These are phyloP conservation scores for Rhamnusium bicolor DNA, from an alignment of 2,888 invertebrate genomes.

Conservation along the genomic window DNA sequence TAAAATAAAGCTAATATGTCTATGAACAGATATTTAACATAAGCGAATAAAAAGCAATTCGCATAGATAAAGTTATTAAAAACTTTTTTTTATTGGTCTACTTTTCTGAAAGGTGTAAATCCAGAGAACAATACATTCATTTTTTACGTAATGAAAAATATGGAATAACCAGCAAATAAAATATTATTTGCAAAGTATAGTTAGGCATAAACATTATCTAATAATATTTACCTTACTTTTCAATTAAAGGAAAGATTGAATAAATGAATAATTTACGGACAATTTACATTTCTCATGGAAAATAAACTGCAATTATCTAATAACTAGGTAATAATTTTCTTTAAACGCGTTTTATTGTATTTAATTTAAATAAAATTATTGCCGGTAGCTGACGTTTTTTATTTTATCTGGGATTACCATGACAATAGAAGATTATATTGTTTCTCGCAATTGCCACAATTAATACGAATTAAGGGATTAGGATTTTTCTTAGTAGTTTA, in stretches of 20 bases:
- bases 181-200: too few species aligned
- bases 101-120: not conserved
- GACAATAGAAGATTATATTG: constrained; percentile 45
- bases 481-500: constrained; percentile 45
- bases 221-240: constrained; percentile 6
- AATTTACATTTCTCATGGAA: constrained; percentile 10
- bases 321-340: constrained; percentile 9
- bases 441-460: constrained; percentile 38
- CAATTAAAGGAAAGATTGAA: constrained; percentile 6
- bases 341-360: constrained; percentile 34
- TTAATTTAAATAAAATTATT: constrained; percentile 45
- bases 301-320: constrained; percentile 2
- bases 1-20: not conserved
- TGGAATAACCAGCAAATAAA: not conserved
- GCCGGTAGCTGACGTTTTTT: constrained; percentile 51
- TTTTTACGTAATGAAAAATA: not conserved
- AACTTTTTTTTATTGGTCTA: not conserved
- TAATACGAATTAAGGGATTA: constrained; percentile 46
- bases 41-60: not conserved
- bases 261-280: constrained; percentile 8
- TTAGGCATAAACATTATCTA: too few species aligned
- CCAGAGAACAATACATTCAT: not conserved
- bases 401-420: constrained; percentile 46
- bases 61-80: not conserved
- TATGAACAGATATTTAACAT: not conserved